Percentiles rank a stretch among this genome's conserved stretches.
These are phyloP conservation scores for Diadophis punctatus DNA, from an alignment of 2,113 vertebrate species.

Conservation along the genomic window DNA sequence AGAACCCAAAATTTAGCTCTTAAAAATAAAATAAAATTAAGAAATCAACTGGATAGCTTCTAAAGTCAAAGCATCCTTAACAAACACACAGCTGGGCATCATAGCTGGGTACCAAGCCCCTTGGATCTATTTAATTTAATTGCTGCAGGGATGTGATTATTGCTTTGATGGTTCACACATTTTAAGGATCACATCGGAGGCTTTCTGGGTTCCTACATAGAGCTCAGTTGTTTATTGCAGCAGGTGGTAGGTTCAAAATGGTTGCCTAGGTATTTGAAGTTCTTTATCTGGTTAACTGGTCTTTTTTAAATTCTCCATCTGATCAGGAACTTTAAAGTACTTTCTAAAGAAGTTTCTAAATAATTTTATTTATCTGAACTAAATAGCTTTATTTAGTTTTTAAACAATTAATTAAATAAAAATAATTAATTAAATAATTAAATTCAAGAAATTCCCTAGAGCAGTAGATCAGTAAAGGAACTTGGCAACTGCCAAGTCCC, in stretches of 20 bases:
- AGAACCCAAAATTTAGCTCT: neutral
- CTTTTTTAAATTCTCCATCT: neutral
- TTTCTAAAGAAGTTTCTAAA: neutral
- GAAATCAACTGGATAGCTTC: neutral
- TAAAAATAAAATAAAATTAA: neutral
- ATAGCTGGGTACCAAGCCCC: neutral
- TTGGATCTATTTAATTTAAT: neutral
- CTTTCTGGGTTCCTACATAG: neutral
- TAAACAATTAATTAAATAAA: neutral
- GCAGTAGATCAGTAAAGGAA: neutral
- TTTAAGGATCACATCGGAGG: neutral
- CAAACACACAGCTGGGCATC: neutral
- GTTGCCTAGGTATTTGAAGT: neutral
- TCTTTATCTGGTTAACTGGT: neutral
- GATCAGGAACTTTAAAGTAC: neutral
- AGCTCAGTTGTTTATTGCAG: neutral
- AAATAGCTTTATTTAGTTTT: neutral
- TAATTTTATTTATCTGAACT: neutral
- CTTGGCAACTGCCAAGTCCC: neutral
- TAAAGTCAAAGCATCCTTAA: neutral
- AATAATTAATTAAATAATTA: neutral
- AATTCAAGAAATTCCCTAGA: neutral
- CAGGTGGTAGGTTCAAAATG: neutral
- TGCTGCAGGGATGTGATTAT: neutral
- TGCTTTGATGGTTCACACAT: neutral